phyloP scores from a whole-genome alignment of 1,140 invertebrate genomes.

The Drosophila watanabei region DNA sequence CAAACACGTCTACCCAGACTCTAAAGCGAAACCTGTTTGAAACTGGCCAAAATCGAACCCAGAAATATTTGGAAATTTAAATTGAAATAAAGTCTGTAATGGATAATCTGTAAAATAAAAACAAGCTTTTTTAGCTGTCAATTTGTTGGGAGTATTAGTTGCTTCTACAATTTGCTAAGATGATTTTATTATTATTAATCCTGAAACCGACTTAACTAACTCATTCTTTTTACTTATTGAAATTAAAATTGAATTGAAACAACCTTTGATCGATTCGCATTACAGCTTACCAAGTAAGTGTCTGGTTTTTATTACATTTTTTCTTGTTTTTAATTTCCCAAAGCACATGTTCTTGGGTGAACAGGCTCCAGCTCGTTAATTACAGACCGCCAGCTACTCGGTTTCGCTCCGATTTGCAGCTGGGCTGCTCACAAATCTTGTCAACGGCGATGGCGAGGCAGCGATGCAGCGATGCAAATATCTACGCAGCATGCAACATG shows the following conservation, averaged over 20 bases:
- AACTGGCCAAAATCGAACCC: constrained; percentile 4
- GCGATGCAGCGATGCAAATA: constrained; percentile 57
- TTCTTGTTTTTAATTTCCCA: background rate
- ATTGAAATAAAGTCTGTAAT: constrained; percentile 9
- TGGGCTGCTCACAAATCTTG: constrained; percentile 47
- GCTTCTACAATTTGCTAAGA: too few relatives aligned
- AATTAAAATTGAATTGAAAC: background rate
- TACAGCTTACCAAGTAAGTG: background rate
- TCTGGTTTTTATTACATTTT: background rate
- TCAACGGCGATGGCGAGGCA: constrained; percentile 15
- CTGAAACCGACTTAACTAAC: too few relatives aligned
- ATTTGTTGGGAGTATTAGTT: too few relatives aligned
- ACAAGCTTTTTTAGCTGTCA: background rate
- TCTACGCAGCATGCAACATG: constrained; percentile 73
- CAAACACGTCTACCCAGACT: constrained; percentile 31
- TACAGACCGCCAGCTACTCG: constrained; percentile 63
- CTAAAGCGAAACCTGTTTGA: constrained; percentile 28
- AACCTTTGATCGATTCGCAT: background rate
- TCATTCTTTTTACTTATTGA: background rate
- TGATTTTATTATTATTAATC: too few relatives aligned
- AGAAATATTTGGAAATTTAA: constrained; percentile 6
- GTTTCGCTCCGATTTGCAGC: constrained; percentile 43
- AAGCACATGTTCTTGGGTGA: constrained; percentile 13
- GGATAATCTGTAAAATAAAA: background rate
- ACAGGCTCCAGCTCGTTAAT: constrained; percentile 46